Evolutionary conservation across 2,113 vertebrate genomes (phyloP).

Genomic region (Platysteira castanea): DNA sequence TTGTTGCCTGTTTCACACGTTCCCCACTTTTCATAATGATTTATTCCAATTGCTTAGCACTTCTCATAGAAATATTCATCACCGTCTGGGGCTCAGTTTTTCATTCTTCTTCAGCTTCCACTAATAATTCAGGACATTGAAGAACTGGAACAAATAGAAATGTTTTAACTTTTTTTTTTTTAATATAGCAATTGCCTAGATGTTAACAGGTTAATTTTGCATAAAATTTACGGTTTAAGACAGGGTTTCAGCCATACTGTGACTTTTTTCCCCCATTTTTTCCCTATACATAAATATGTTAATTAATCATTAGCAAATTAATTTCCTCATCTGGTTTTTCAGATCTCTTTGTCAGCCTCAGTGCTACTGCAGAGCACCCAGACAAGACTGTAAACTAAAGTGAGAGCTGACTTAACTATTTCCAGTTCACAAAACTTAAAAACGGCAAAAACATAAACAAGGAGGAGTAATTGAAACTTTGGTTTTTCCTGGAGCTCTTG

Average conservation of each 20-base stretch:
- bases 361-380: neutral
- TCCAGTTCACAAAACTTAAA: neutral
- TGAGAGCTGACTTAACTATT: neutral
- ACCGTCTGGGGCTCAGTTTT: neutral
- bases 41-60: slow-evolving; percentile 27
- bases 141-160: neutral
- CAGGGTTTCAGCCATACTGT: neutral
- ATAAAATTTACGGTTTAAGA: neutral
- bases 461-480: neutral
- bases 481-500: neutral
- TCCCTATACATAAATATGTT: neutral
- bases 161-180: neutral
- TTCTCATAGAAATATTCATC: slow-evolving; percentile 29
- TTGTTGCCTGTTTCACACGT: neutral
- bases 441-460: neutral
- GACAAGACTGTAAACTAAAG: neutral
- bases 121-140: neutral
- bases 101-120: neutral
- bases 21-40: slow-evolving; percentile 22
- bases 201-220: neutral
- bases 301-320: neutral
- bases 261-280: neutral
- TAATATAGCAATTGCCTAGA: neutral
- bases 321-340: neutral
- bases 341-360: neutral